These are phyloP conservation scores for Synergus japonicus DNA, from an alignment of 2,888 invertebrate genomes.

Conservation along the genomic window DNA sequence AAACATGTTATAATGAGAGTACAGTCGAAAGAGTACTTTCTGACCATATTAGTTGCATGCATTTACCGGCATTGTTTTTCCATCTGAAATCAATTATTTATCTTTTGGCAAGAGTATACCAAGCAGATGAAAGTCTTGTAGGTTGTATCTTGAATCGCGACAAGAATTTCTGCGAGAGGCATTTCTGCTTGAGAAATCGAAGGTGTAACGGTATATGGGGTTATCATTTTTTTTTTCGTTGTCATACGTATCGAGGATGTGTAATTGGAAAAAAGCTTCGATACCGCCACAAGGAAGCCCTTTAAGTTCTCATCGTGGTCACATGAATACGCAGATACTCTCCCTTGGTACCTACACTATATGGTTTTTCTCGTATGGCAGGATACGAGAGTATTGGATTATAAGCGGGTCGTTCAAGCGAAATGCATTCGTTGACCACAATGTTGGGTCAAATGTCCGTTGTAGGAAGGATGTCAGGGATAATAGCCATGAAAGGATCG, in stretches of 20 bases:
- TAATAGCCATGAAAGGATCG: conserved; percentile 58
- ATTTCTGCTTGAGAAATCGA: conserved; percentile 30
- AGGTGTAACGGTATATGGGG: conserved; percentile 33
- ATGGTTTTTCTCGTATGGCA: conserved; percentile 56
- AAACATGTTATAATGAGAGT: not conserved
- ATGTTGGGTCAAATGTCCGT: conserved; percentile 68
- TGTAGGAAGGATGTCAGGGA: conserved; percentile 63
- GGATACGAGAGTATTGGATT: conserved; percentile 57
- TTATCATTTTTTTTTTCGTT: conserved; percentile 27
- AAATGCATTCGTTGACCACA: conserved; percentile 56
- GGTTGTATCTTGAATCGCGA: not conserved
- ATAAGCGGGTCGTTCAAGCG: conserved; percentile 52
- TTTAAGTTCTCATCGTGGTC: conserved; percentile 54
- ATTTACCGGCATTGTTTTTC: not conserved
- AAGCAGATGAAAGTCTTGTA: conserved; percentile 5
- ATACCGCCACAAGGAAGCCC: conserved; percentile 55
- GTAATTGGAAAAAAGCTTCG: conserved; percentile 44
- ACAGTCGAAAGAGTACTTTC: not conserved
- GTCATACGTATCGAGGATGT: conserved; percentile 42
- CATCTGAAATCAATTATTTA: not conserved
- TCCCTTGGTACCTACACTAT: conserved; percentile 49
- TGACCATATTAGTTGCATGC: not conserved
- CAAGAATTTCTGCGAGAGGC: conserved; percentile 1
- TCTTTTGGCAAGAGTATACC: not conserved
- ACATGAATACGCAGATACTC: conserved; percentile 42